Conservation (phyloP, 2,797 vertebrate genomes). For the Oryzias sinensis region DNA sequence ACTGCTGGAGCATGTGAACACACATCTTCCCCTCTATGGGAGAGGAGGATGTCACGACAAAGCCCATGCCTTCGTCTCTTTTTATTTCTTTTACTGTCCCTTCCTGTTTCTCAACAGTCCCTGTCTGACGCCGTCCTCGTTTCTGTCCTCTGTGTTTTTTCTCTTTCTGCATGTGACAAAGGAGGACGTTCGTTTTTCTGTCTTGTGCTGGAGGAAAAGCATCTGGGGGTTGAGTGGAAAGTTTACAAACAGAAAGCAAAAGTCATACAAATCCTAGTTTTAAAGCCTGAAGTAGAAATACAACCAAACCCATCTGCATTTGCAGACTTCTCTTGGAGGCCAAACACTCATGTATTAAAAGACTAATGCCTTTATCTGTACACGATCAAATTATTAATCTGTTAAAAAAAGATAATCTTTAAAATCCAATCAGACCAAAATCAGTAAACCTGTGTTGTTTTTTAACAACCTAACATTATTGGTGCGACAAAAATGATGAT, state of each 20-base stretch:
- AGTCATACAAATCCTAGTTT: constrained; percentile 76
- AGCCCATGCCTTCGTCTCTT: constrained; percentile 47
- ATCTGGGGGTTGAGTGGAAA: constrained; percentile 52
- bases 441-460: too few species aligned
- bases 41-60: constrained; percentile 65
- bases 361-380: too few species aligned
- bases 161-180: constrained; percentile 42
- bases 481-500: too few species aligned
- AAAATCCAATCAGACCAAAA: too few species aligned
- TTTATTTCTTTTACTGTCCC: constrained; percentile 34
- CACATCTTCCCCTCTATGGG: constrained; percentile 57
- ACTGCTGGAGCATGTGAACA: constrained; percentile 70
- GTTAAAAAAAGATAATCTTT: too few species aligned
- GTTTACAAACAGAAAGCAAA: constrained; percentile 71
- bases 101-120: constrained; percentile 40
- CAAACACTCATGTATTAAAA: too few species aligned
- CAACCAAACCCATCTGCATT: too few species aligned
- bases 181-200: constrained; percentile 52
- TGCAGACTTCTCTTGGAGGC: too few species aligned
- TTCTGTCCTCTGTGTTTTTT: constrained; percentile 47
- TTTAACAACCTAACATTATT: too few species aligned
- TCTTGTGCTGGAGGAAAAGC: constrained; percentile 45
- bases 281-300: constrained; percentile 64
- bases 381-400: too few species aligned
- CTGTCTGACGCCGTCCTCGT: constrained; percentile 47